These are phyloP conservation scores for Lota lota DNA, from an alignment of 2,113 vertebrate genomes.

Conservation along the genomic window DNA sequence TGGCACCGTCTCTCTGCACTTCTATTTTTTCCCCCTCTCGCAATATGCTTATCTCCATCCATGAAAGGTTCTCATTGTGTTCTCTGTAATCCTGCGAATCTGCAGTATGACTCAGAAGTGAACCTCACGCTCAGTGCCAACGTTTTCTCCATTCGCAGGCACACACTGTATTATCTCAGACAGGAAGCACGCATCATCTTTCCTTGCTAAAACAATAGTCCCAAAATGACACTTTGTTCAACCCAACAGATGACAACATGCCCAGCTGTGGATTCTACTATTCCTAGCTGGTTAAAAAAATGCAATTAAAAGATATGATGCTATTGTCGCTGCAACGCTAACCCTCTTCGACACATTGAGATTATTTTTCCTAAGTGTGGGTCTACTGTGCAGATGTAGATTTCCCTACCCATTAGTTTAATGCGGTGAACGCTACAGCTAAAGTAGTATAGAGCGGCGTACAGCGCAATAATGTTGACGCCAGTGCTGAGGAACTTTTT, in stretches of 20 bases:
- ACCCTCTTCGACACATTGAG: slow-evolving; percentile 33
- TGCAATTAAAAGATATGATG: slow-evolving; percentile 20
- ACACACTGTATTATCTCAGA: slow-evolving; percentile 43
- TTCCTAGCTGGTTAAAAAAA: slow-evolving; percentile 44
- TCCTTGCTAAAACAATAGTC: slow-evolving; percentile 49
- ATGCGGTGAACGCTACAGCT: too few relatives aligned
- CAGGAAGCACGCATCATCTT: slow-evolving; percentile 41
- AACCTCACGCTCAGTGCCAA: slow-evolving; percentile 56
- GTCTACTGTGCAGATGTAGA: slow-evolving; percentile 11
- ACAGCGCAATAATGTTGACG: not conserved
- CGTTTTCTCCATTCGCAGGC: slow-evolving; percentile 22
- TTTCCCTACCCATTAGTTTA: slow-evolving; percentile 4
- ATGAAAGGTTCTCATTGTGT: slow-evolving; percentile 71
- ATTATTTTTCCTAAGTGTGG: slow-evolving; percentile 17
- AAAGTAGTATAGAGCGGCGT: too few relatives aligned
- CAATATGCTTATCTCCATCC: slow-evolving; percentile 69
- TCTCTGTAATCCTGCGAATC: slow-evolving; percentile 67
- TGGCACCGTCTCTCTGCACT: slow-evolving; percentile 52
- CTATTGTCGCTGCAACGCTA: slow-evolving; percentile 41
- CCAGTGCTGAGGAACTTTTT: not conserved
- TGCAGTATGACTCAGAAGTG: slow-evolving; percentile 68
- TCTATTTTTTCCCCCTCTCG: slow-evolving; percentile 48
- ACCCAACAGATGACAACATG: slow-evolving; percentile 58
- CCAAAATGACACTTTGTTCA: slow-evolving; percentile 53
- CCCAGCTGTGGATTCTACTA: slow-evolving; percentile 61